Evolutionary conservation across 2,888 invertebrate genomes (phyloP), one percentile per base, ranked within the genome.

Genomic region (Troides helena): DNA sequence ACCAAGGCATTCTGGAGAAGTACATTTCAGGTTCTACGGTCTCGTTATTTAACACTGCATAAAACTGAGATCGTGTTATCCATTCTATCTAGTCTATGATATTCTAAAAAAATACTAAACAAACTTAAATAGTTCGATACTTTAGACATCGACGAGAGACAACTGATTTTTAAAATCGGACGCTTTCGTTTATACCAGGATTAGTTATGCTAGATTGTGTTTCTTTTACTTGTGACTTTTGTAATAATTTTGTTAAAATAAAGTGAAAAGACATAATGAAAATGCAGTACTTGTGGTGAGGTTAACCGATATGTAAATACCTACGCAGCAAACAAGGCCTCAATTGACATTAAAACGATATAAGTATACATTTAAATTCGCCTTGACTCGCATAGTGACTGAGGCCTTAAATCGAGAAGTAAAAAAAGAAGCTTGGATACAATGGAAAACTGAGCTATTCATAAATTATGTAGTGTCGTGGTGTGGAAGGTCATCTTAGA

Each of bases 351-450:
- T 86, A 80, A 80, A 78, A 76, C 76, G 75, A 77, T 80, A 81
- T 78, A 81, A 82, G 81, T 76, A 81, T 81, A 79, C 74, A 78
- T 81, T 83, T 80, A 80, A 77, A 82, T 79, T 86, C 77, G 80
- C 91, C 91, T 91, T 91, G 90, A 89, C 88, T 85, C 75, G 78
- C 79, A 82, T 84, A 80, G 75, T 60, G 77, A 78, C 80, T 81
- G 76, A 84, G 81, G 83, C 76, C 81, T 77, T 76, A 75, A 77
- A 71, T 79, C 73, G 73, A 72, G 77, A 73, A 81, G 80, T 79
- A 76, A 79, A 80, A 81, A 80, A 88, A 88, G 90, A 90, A 90
- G 86, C 86, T 75, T 73, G 75, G 73, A 79, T 75, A 84, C 83
- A 81, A 81, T 82, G 80, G 79, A 78, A 79, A 81, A 80, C 81